Evolutionary conservation across 2,888 invertebrate genomes (phyloP), one percentile per base, ranked within the genome.

Genomic region (Lacanobia wlatinum): DNA sequence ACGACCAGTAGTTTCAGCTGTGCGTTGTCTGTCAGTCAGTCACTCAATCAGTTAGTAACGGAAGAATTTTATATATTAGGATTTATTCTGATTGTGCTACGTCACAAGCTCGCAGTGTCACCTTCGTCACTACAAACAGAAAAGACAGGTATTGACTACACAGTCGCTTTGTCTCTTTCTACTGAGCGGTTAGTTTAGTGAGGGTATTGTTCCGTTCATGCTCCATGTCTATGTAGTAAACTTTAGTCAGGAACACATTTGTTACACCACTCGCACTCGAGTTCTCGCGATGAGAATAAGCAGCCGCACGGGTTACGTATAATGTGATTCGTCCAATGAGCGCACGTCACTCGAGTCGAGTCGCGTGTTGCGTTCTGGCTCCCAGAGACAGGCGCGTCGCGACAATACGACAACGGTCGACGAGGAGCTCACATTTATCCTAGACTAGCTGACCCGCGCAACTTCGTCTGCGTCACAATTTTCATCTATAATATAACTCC

Each of bases 241-340:
- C 12, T 21, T 21, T 40, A 40, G 48, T 23, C 21, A 18, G 75
- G 2, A 60, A 53, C 58, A 59, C 34, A 80, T 73, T 80, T 50
- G 74, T 73, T 50, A 71, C 38, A 52, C 46, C 10, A 9, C 18
- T 28, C 46, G 34, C 10, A 10, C 0, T 3, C 34, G 43, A 43
- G 34, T 14, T 43, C 16, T 28, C 50, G 46, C 7, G 12, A 61
- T 56, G 60, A 56, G 28, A 61, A 75, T 34, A 43, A 21, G 59
- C 48, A 56, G 40, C 55, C 34, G 8, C 21, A 18, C n/a, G 16
- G 18, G 52, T 16, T 6, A 28, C 21, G 46, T 70, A 78, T 78
- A 78, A 67, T 40, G 28, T 18, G 48, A 53, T 74, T 71, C 60
- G n/a, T 28, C 46, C 43, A 61, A 56, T 52, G 50, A 72, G 77